These are phyloP conservation scores for Mesembrinibis cayennensis DNA, from an alignment of 2,113 vertebrate genomes.

Conservation along the genomic window DNA sequence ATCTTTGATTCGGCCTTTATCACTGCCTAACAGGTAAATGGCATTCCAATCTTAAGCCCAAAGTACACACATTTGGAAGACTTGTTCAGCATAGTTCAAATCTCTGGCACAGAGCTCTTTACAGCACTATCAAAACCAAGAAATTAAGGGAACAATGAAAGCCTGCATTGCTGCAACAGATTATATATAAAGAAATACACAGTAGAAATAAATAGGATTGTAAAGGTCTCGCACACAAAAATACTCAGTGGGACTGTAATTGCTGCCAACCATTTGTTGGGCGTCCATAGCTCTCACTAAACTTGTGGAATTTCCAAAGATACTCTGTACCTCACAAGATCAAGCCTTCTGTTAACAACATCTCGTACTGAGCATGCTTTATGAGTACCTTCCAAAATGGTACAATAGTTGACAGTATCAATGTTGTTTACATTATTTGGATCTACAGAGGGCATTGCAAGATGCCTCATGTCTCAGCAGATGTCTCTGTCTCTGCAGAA, in stretches of 20 bases:
- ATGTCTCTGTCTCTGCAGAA: background rate
- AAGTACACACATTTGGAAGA: background rate
- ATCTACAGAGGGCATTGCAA: background rate
- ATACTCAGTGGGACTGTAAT: background rate
- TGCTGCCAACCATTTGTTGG: background rate
- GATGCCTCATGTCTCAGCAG: background rate
- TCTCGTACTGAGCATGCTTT: background rate
- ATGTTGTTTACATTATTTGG: background rate
- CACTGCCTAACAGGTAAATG: constrained; percentile 42
- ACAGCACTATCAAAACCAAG: background rate
- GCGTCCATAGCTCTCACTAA: background rate
- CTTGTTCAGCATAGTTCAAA: background rate
- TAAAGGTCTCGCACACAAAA: background rate
- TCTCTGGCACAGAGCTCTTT: background rate
- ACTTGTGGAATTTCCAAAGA: background rate
- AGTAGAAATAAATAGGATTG: background rate
- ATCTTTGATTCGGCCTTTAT: constrained; percentile 41
- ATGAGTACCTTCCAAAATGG: background rate
- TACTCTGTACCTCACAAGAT: background rate
- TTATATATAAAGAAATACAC: background rate
- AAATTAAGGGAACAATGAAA: constrained; percentile 6
- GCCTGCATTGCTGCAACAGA: background rate
- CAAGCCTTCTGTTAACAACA: background rate
- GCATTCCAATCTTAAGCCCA: background rate
- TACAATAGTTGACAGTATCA: background rate